phyloP scores from a whole-genome alignment of 2,113 vertebrate species.

The Pedetes capensis region DNA sequence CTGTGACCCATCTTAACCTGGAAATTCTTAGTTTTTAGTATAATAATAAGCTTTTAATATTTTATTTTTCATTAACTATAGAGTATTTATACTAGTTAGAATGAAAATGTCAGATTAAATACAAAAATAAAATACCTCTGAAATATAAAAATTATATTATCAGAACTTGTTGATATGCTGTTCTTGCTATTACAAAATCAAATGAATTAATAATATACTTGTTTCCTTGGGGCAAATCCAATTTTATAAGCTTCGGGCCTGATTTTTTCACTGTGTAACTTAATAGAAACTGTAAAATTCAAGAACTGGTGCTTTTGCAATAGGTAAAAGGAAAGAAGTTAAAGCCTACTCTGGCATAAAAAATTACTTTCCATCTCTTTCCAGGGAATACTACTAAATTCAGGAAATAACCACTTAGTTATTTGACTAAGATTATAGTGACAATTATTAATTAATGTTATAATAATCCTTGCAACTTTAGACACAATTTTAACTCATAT shows the following conservation, averaged over 20 bases:
- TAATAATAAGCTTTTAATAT: not conserved
- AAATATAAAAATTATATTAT: conserved; percentile 51
- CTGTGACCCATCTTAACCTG: not conserved
- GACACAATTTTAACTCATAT: conserved; percentile 19
- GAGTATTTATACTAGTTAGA: not conserved
- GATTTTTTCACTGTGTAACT: not conserved
- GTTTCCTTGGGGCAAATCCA: conserved; percentile 10
- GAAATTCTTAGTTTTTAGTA: not conserved
- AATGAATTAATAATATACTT: conserved; percentile 56
- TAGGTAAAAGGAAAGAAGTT: conserved; percentile 10
- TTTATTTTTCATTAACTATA: not conserved
- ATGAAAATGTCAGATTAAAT: conserved; percentile 20
- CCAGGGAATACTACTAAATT: not conserved
- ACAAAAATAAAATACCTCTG: conserved; percentile 41
- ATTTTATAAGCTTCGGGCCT: conserved; percentile 9
- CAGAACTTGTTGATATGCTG: not conserved
- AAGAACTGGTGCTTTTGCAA: not conserved
- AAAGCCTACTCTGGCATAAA: not conserved
- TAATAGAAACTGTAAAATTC: conserved; percentile 54
- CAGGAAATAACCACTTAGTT: not conserved
- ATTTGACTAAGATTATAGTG: not conserved
- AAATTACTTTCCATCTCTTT: not conserved
- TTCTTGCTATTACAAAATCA: conserved; percentile 52
- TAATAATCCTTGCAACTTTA: conserved; percentile 27
- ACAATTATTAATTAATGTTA: conserved; percentile 10